Evolutionary conservation across 35 echinoderm and acorn worm species (phyloP).

Genomic region (Ophiothrix spiculata): DNA sequence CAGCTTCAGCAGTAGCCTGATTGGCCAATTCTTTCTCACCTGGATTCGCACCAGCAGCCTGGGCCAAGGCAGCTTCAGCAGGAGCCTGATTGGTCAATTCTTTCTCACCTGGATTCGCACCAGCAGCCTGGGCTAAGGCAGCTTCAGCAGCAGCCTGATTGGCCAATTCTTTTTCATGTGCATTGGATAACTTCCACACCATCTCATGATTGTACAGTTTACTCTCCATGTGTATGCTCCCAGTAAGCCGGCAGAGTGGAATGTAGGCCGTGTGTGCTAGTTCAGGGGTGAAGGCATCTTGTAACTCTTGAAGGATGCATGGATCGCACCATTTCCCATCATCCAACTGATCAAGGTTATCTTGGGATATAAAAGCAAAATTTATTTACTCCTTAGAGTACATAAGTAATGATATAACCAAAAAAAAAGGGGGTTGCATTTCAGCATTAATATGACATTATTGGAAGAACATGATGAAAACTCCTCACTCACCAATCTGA

Average conservation of each 20-base stretch:
- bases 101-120: background rate
- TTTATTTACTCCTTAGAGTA: background rate
- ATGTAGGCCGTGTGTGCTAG: constrained; percentile 89
- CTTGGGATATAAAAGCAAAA: background rate
- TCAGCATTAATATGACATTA: too few relatives aligned
- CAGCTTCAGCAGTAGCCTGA: background rate
- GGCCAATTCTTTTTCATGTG: constrained; percentile 74
- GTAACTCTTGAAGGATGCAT: constrained; percentile 23
- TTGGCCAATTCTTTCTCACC: background rate
- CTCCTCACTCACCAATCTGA: too few relatives aligned
- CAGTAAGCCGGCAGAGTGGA: constrained; percentile 84
- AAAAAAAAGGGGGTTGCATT: background rate
- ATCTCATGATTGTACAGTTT: constrained; percentile 77
- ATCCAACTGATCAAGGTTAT: constrained; percentile 23
- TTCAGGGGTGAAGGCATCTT: constrained; percentile 77
- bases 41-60: too few relatives aligned
- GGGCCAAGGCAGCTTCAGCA: too few relatives aligned
- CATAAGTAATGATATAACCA: background rate
- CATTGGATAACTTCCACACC: constrained; percentile 76
- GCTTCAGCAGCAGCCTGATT: constrained; percentile 16
- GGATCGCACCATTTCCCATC: constrained; percentile 11
- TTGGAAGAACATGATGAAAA: too few relatives aligned
- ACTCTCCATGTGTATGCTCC: constrained; percentile 93
- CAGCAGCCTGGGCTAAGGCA: background rate
- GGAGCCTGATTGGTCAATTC: too few relatives aligned